Base-by-base conservation (phyloP, 37 sponge, comb jelly and placozoan genomes). In the Tethya wilhelma region DNA sequence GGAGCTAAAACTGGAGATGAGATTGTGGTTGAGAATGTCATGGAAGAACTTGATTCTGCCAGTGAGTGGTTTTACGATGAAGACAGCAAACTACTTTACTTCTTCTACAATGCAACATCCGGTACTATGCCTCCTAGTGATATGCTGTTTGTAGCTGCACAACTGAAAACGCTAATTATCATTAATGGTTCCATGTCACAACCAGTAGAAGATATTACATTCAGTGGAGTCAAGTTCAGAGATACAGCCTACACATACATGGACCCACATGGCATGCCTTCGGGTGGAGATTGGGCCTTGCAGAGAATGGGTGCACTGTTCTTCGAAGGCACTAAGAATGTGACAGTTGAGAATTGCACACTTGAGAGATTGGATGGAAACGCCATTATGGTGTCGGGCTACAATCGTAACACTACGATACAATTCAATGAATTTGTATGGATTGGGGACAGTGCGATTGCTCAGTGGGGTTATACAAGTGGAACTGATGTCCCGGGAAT, bases 361-460 rank as follows among this genome's bases (percentile, higher is more conserved):
- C 74, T 86, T 67, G 64, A 81, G 59, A 53, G 80, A 6, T 71
- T 73, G 2, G 92, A 84, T 45, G 92, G 92, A 7, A 92, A 92
- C 44, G 92, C 59, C 14, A 33, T 92, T 0, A 57, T 79, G 34
- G 43, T 92, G 19, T 76, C 73, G 22, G 56, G 79, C 38, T 87
- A 92, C 60, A 79, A 78, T 20, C 43, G 85, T 9, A 84, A 87
- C 29, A 40, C 79, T 6, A 71, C 64, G 14, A 81, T 93, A 19
- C 39, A 79, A n/a, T 38, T 59, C 5, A 79, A 79, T 64, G 93
- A 93, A 59, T 77, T 89, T 75, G 75, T 81, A 7, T 79, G 59
- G 62, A 79, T 67, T 49, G 90, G 90, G 33, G 86, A 89, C 78
- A 88, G 73, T 72, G 93, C 86, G 14, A 88, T 93, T 53, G 93